Percentiles rank a stretch among this genome's conserved stretches.
phyloP scores from a whole-genome alignment of 2,113 vertebrate species.

The Colaptes auratus region DNA sequence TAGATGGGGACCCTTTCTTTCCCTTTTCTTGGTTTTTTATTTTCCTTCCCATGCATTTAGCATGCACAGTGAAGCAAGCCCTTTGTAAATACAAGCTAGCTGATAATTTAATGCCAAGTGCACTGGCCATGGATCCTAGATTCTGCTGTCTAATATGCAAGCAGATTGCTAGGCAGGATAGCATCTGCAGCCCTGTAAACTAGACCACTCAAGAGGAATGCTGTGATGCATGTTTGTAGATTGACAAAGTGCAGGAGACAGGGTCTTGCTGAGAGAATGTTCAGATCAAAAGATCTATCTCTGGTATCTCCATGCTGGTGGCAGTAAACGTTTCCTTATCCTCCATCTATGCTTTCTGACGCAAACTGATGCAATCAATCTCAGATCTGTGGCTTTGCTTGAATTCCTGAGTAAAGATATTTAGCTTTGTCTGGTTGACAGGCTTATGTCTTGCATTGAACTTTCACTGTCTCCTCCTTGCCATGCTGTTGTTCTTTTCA shows the following conservation, averaged over 20 bases:
- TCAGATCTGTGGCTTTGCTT: not conserved
- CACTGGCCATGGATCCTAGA: not conserved
- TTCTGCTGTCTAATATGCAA: not conserved
- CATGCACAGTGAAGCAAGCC: not conserved
- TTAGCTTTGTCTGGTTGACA: not conserved
- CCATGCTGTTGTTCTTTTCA: not conserved
- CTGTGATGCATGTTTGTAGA: not conserved
- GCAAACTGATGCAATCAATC: not conserved
- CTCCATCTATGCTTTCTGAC: not conserved
- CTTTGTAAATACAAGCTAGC: not conserved
- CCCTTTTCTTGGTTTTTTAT: not conserved
- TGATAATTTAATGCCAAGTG: not conserved
- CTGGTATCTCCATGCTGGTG: not conserved
- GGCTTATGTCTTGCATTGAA: not conserved
- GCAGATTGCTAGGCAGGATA: not conserved
- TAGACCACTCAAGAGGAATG: not conserved
- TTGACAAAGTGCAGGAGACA: not conserved
- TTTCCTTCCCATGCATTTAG: not conserved
- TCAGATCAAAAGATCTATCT: not conserved
- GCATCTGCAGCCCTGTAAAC: not conserved
- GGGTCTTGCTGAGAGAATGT: not conserved
- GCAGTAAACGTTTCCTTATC: not conserved
- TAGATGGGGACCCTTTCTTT: not conserved
- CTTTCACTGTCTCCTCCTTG: conserved; percentile 6
- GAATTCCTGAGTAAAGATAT: not conserved